Evolutionary conservation across 2,888 invertebrate species (phyloP), one percentile per base, ranked within the genome.

Genomic region (Rhingia rostrata): DNA sequence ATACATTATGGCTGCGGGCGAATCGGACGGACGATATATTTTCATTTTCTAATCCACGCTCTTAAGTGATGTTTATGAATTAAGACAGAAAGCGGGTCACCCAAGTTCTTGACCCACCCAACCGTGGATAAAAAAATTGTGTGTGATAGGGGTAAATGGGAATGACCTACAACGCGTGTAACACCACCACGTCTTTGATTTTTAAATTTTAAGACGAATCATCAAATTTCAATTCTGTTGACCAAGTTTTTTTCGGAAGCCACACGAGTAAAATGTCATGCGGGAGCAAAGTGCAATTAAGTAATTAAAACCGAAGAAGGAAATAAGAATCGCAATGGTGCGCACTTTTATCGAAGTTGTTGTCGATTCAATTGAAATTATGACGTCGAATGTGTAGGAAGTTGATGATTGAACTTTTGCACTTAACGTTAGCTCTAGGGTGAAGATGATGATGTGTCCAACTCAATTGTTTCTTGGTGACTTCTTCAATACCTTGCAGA

Each of bases 51-150:
- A 83, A 83, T 83, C 83, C 83, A 22, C 22, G 64, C 41, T 83
- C 53, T 58, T 58, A 83, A 83, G 63, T 83, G 73, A 79, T 74
- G 67, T 83, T 83, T 79, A 83, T 83, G 63, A 83, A 83, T 83
- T 79, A 67, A 79, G 63, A 37, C 78, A 53, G 45, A 83, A 82
- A 79, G 83, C 83, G 79, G 79, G 83, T 79, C 83, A 83, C 14
- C 30, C 10, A 64, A 79, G 67, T 79, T 79, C 79, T 79, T 83
- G 79, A 83, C 79, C 83, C 56, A 67, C 60, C 53, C 22, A 30
- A 54, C 30, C 37, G 7, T 32, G 9, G 35, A 37, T 9, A 22
- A 39, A 6, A 14, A 35, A 22, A 12, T 10, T 22, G 22, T 22
- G 49, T 6, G 30, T 43, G n/a, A 61, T 49, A 64, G 32, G 64